phyloP scores from a whole-genome alignment of 64 coral and sea anemone species.

The Acropora yongei region DNA sequence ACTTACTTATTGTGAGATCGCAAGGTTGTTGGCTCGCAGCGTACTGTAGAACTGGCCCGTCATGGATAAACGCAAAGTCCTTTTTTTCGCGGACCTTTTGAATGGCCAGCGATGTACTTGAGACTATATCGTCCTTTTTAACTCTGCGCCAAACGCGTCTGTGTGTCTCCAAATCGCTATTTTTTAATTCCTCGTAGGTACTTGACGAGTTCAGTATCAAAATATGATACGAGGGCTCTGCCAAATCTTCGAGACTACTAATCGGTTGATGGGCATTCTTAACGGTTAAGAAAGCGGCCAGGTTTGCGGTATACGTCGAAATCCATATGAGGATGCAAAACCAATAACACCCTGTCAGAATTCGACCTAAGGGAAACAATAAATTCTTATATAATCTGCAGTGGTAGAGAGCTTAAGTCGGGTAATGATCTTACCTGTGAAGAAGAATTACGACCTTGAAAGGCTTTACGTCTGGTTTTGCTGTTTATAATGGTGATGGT shows the following conservation, averaged over 20 bases:
- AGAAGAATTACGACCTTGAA: too few species aligned
- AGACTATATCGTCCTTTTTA: background rate
- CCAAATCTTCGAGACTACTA: constrained; percentile 60
- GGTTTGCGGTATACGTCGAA: constrained; percentile 80
- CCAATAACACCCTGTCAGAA: constrained; percentile 77
- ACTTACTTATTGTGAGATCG: constrained; percentile 31
- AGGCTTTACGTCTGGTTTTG: too few species aligned
- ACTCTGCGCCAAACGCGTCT: constrained; percentile 44
- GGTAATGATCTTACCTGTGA: background rate
- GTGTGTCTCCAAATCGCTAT: constrained; percentile 23
- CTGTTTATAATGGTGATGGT: too few species aligned
- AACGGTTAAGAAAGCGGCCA: constrained; percentile 75
- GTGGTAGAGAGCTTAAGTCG: too few species aligned
- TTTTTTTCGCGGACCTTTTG: constrained; percentile 6
- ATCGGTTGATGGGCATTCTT: constrained; percentile 50
- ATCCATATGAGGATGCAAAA: constrained; percentile 81
- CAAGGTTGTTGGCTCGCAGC: constrained; percentile 27
- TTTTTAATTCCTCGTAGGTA: constrained; percentile 3
- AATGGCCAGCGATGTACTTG: background rate
- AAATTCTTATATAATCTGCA: too few species aligned
- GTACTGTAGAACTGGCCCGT: constrained; percentile 17
- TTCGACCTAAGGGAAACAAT: constrained; percentile 49
- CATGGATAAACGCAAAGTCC: constrained; percentile 26
- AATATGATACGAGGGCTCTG: constrained; percentile 23
- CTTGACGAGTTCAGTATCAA: background rate